A percentile compares a stretch with the other conserved stretches of the same genome.
Evolutionary conservation across 2,113 vertebrate genomes (phyloP).

Genomic region (Protomyctophum bolini): DNA sequence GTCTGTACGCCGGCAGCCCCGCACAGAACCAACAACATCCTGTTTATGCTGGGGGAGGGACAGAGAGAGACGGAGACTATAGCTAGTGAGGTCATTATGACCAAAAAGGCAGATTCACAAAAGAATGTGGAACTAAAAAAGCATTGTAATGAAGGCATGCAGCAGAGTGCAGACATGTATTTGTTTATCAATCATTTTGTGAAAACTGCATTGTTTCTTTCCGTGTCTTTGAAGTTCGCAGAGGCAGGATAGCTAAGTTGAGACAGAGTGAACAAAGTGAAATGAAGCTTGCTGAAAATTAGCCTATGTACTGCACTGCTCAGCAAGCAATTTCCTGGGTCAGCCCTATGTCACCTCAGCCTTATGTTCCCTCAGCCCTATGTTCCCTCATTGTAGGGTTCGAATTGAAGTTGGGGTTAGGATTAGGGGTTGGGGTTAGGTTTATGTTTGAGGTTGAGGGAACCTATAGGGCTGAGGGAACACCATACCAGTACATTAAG

Average conservation of each 20-base stretch:
- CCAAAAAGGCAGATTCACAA: background rate
- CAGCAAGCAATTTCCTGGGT: background rate
- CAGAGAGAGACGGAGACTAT: background rate
- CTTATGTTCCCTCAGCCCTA: too few species aligned
- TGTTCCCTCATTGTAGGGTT: too few species aligned
- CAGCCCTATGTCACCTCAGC: too few species aligned
- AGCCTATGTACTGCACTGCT: background rate
- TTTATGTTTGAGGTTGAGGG: too few species aligned
- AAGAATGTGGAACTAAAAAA: constrained; percentile 12
- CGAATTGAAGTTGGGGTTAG: too few species aligned
- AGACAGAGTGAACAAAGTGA: background rate
- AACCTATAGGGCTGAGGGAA: too few species aligned
- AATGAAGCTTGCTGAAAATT: constrained; percentile 24
- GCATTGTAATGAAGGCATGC: background rate
- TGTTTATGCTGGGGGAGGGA: constrained; percentile 69
- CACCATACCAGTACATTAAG: too few species aligned
- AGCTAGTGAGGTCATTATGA: constrained; percentile 6
- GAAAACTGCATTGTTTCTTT: background rate
- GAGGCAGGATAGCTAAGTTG: background rate
- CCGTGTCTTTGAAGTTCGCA: background rate
- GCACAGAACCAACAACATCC: constrained; percentile 79
- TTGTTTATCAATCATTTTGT: background rate
- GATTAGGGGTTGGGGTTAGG: too few species aligned
- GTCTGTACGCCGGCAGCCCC: constrained; percentile 47
- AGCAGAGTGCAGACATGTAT: too few species aligned